Conservation (phyloP, 2,888 invertebrate species). For the Xiphydria camelus region DNA sequence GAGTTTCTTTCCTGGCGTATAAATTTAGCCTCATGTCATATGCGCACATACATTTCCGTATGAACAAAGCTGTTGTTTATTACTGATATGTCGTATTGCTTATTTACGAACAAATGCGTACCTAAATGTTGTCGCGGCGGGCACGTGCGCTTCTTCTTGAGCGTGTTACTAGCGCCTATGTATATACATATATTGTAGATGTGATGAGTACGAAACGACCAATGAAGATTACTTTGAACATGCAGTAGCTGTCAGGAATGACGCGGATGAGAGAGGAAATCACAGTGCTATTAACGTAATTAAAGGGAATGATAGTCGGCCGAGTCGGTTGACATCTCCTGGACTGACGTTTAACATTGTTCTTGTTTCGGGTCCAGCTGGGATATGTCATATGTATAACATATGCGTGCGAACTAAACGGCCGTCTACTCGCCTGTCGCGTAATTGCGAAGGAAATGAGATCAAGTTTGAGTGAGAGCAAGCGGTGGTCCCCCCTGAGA, state of each 20-base stretch:
- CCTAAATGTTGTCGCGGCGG: too few relatives aligned
- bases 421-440: slow-evolving; percentile 21
- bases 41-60: too few relatives aligned
- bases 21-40: too few relatives aligned
- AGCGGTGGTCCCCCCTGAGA: slow-evolving; percentile 24
- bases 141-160: too few relatives aligned
- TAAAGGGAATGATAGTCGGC: slow-evolving; percentile 33
- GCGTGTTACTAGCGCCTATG: too few relatives aligned
- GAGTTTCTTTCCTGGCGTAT: too few relatives aligned
- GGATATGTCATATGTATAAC: too few relatives aligned
- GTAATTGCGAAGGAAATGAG: slow-evolving; percentile 52
- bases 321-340: slow-evolving; percentile 25
- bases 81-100: too few relatives aligned
- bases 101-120: too few relatives aligned
- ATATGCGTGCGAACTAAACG: slow-evolving; percentile 3
- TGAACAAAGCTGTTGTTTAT: too few relatives aligned
- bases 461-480: slow-evolving; percentile 51
- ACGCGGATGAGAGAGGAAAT: slow-evolving; percentile 37
- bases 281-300: slow-evolving; percentile 43
- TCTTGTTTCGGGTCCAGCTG: slow-evolving; percentile 13
- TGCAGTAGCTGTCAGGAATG: slow-evolving; percentile 9
- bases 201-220: too few relatives aligned
- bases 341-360: slow-evolving; percentile 10
- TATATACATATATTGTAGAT: too few relatives aligned
- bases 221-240: slow-evolving; percentile 3